Evolutionary conservation across 2,888 invertebrate species (phyloP).

Genomic region (Xylocampa areola): DNA sequence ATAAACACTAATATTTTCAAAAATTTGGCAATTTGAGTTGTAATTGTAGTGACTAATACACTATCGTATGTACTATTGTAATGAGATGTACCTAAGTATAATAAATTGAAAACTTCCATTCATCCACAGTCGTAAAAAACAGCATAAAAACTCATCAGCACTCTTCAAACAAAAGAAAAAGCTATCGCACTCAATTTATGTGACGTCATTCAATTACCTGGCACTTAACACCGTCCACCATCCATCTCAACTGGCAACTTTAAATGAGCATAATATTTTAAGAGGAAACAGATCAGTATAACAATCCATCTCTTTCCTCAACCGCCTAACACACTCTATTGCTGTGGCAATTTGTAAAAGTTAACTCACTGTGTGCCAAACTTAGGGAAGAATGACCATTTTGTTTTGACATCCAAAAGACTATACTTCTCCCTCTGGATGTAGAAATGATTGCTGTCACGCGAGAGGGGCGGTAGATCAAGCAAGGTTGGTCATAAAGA

Average conservation of each 20-base stretch:
- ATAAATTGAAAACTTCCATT: conserved; percentile 9
- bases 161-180: conserved; percentile 36
- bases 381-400: conserved; percentile 77
- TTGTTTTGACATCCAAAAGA: conserved; percentile 58
- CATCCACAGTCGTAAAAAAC: neutral
- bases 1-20: too few relatives aligned
- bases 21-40: too few relatives aligned
- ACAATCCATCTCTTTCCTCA: conserved; percentile 82
- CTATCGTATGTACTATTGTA: too few relatives aligned
- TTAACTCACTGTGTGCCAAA: conserved; percentile 80
- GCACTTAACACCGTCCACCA: conserved; percentile 61
- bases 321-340: conserved; percentile 81
- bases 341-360: conserved; percentile 86
- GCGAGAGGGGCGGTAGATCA: conserved; percentile 49
- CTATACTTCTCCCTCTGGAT: conserved; percentile 22
- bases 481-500: conserved; percentile 65
- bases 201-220: conserved; percentile 57
- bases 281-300: conserved; percentile 77
- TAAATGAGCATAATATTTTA: conserved; percentile 72
- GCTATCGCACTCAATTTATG: conserved; percentile 45
- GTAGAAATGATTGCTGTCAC: conserved; percentile 12
- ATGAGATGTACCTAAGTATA: neutral
- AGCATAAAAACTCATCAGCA: conserved; percentile 3
- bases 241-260: conserved; percentile 58
- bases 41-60: too few relatives aligned